Evolutionary conservation across 1,140 invertebrate genomes (phyloP).

Genomic region (Coptotermes formosanus): DNA sequence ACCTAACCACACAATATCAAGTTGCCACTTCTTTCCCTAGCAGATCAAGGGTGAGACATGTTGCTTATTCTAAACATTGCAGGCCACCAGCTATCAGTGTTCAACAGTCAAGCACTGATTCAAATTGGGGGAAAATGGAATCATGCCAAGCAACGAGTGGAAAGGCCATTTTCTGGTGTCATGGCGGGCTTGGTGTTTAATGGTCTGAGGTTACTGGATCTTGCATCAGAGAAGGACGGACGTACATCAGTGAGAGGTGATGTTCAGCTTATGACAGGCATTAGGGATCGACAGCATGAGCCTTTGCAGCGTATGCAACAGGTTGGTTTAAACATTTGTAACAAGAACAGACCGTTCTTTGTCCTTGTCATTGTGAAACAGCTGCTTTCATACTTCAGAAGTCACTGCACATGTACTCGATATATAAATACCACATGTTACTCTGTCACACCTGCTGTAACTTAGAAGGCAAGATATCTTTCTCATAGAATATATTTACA

Average conservation of each 20-base stretch:
- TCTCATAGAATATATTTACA: no score
- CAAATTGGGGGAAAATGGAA: constrained; percentile 86
- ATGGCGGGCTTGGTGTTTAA: constrained; percentile 88
- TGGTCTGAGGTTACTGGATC: constrained; percentile 77
- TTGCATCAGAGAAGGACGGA: constrained; percentile 77
- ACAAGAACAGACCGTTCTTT: constrained; percentile 24
- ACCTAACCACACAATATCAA: no score
- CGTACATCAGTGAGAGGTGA: constrained; percentile 42
- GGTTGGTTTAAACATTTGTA: constrained; percentile 55
- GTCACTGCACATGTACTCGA: no score
- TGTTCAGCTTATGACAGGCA: constrained; percentile 61
- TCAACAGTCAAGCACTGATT: constrained; percentile 88
- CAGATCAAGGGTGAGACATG: no score
- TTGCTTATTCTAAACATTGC: constrained; percentile 27
- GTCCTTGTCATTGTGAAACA: no score
- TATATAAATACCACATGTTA: no score
- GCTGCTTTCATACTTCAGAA: no score
- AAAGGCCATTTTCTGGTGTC: constrained; percentile 79
- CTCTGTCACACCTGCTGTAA: no score
- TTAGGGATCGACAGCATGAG: constrained; percentile 66
- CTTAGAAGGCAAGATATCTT: no score
- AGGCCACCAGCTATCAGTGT: constrained; percentile 86
- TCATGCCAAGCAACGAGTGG: constrained; percentile 62
- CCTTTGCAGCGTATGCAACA: constrained; percentile 77
- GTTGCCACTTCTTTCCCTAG: no score